These are phyloP conservation scores for Apodemus speciosus DNA, from an alignment of 2,113 vertebrate species.

Conservation along the genomic window DNA sequence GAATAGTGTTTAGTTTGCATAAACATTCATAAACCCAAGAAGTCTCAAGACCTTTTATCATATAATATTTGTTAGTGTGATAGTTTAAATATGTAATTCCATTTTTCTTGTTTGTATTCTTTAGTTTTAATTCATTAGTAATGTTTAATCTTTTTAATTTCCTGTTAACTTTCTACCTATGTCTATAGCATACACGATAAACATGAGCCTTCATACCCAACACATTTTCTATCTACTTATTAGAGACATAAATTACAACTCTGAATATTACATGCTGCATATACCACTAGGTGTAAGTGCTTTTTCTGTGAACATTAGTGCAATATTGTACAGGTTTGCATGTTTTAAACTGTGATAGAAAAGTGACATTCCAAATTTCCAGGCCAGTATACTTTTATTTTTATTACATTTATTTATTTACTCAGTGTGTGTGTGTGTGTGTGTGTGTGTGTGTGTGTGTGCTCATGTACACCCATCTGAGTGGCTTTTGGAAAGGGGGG, in stretches of 20 bases:
- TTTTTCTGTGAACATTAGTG: not conserved
- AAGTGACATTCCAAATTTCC: not conserved
- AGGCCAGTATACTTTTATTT: not conserved
- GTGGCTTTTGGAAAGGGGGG: no score
- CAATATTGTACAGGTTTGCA: not conserved
- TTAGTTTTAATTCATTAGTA: slow-evolving; percentile 31
- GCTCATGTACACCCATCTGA: accelerated
- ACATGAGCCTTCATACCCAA: not conserved
- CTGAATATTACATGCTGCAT: not conserved
- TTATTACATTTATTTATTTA: not conserved
- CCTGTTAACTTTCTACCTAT: not conserved
- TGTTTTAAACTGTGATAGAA: slow-evolving; percentile 27
- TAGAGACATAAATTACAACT: not conserved
- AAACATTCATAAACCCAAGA: not conserved
- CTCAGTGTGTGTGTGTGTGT: not conserved
- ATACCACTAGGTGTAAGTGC: not conserved
- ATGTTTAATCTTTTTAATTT: not conserved
- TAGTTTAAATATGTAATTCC: not conserved
- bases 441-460: no score
- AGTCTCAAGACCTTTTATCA: accelerated
- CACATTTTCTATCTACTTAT: not conserved
- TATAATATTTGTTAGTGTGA: not conserved
- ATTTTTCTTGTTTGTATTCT: not conserved
- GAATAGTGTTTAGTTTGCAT: not conserved
- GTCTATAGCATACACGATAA: not conserved